Evolutionary conservation across 2,113 vertebrate species (phyloP).

Genomic region (Lampris incognitus): DNA sequence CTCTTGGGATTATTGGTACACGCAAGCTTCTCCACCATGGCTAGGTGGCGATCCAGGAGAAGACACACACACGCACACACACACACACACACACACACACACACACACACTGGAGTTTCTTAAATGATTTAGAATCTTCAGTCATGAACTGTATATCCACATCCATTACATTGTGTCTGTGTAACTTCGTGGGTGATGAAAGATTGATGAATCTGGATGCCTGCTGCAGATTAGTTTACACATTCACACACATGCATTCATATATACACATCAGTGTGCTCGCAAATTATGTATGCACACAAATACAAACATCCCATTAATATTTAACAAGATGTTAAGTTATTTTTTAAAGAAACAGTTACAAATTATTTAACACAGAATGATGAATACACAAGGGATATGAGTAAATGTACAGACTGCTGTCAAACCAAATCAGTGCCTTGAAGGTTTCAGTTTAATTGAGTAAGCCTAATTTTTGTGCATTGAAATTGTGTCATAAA

Average conservation of each 20-base stretch:
- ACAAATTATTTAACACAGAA: neutral
- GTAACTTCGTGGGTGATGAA: neutral
- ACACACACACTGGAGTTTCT: neutral
- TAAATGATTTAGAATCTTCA: neutral
- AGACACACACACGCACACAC: too few species aligned
- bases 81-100: neutral
- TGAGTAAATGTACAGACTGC: neutral
- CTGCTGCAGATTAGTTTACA: neutral
- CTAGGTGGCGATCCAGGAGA: too few species aligned
- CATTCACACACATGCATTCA: neutral
- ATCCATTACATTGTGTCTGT: neutral
- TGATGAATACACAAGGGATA: neutral
- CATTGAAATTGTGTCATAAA: neutral
- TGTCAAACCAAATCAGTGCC: neutral
- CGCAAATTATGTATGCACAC: neutral
- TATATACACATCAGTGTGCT: neutral
- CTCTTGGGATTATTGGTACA: too few species aligned
- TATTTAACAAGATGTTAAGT: neutral
- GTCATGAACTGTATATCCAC: slow-evolving; percentile 3
- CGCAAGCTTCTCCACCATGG: too few species aligned
- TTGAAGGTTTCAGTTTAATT: neutral
- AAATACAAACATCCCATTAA: neutral
- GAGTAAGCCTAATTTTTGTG: slow-evolving; percentile 9
- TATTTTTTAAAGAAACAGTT: neutral
- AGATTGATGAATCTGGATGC: slow-evolving; percentile 10